Conservation (phyloP, 2,797 vertebrate genomes). For the Leuciscus waleckii region DNA sequence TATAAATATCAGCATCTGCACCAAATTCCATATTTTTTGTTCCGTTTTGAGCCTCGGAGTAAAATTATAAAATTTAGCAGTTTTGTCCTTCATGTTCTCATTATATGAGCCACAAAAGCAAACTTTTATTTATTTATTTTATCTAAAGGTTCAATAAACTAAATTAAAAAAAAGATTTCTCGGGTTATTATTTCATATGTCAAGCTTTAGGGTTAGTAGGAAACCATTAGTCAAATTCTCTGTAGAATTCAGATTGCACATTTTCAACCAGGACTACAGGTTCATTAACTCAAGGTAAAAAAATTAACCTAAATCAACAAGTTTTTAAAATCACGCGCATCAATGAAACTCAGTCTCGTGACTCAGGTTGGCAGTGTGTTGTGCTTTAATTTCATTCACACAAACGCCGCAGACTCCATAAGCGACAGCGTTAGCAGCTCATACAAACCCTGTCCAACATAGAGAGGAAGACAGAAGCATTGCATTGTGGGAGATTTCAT, state of each 20-base stretch:
- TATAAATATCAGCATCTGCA: neutral
- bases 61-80: neutral
- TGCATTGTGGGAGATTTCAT: conserved; percentile 27
- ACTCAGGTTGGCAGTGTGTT: conserved; percentile 60
- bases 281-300: neutral
- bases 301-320: neutral
- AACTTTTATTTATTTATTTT: neutral
- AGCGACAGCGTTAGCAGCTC: conserved; percentile 79
- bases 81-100: neutral
- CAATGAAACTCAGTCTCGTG: no score
- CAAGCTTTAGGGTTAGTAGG: neutral
- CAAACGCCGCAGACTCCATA: conserved; percentile 31
- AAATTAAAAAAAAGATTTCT: neutral
- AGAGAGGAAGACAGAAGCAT: conserved; percentile 29
- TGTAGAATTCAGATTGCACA: neutral
- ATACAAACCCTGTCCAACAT: conserved; percentile 81
- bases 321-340: no score
- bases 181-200: neutral
- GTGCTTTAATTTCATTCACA: conserved; percentile 63
- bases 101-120: neutral
- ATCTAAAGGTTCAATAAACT: neutral
- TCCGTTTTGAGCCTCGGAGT: neutral
- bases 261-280: neutral
- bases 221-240: neutral
- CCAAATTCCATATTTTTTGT: neutral